phyloP scores from a whole-genome alignment of 2,888 invertebrate species.

The Saturnia pavonia region DNA sequence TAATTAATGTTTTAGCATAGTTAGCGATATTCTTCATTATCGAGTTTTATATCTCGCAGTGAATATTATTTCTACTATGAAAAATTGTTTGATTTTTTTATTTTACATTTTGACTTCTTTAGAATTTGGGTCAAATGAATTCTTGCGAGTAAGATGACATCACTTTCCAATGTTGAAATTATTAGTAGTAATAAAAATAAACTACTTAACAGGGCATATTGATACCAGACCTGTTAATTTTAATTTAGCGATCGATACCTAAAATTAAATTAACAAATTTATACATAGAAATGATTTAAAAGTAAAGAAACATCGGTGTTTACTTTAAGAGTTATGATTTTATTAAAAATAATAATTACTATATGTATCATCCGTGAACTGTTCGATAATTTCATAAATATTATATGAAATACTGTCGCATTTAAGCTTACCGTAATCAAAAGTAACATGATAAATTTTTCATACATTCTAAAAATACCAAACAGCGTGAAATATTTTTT shows the following conservation, averaged over 20 bases:
- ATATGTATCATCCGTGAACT: neutral
- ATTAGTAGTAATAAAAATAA: constrained; percentile 75
- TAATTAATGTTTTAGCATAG: neutral
- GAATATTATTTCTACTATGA: neutral
- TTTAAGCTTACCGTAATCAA: neutral
- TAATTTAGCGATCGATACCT: constrained; percentile 29
- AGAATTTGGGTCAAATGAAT: constrained; percentile 16
- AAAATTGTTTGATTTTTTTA: no score
- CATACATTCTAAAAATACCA: neutral
- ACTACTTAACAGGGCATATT: constrained; percentile 47
- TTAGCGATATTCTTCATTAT: neutral
- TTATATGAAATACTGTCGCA: neutral
- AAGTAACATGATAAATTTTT: neutral
- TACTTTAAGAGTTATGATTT: neutral
- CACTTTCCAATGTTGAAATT: constrained; percentile 62
- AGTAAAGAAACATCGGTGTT: neutral
- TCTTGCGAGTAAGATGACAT: constrained; percentile 52
- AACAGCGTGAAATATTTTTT: neutral
- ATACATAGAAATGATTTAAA: constrained; percentile 12
- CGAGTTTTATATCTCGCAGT: neutral
- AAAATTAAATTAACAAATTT: neutral
- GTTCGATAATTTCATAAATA: neutral
- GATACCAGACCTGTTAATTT: constrained; percentile 49
- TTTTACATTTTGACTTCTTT: no score
- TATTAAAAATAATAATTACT: no score